phyloP scores from a whole-genome alignment of 1,140 invertebrate genomes.

The Stenopsyche tienmushanensis region DNA sequence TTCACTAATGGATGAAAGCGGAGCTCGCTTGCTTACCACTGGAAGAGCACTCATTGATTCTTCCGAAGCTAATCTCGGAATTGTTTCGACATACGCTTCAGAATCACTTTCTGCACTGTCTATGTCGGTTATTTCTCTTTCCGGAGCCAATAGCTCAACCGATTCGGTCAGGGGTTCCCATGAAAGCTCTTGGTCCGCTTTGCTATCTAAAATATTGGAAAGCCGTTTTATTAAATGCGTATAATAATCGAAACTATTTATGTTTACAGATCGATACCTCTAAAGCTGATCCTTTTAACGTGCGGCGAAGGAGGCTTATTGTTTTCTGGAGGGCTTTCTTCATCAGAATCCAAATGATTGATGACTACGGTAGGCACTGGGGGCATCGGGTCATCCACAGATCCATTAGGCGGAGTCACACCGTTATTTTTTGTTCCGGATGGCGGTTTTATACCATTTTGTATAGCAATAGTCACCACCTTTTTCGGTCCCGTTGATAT shows the following conservation, averaged over 20 bases:
- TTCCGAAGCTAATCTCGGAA: slow-evolving; percentile 41
- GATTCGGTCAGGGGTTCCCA: slow-evolving; percentile 56
- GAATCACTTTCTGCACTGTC: slow-evolving; percentile 54
- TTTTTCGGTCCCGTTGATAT: slow-evolving; percentile 44
- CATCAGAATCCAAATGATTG: slow-evolving; percentile 18
- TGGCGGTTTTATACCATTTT: slow-evolving; percentile 38
- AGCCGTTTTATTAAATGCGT: background rate
- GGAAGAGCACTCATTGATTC: slow-evolving; percentile 42
- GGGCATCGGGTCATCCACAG: background rate
- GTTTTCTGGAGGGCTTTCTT: slow-evolving; percentile 27
- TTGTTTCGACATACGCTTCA: slow-evolving; percentile 42
- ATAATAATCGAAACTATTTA: background rate
- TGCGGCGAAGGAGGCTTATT: slow-evolving; percentile 34
- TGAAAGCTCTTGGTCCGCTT: slow-evolving; percentile 52
- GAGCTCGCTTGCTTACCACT: slow-evolving; percentile 48
- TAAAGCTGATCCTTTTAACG: slow-evolving; percentile 44
- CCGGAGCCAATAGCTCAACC: slow-evolving; percentile 54
- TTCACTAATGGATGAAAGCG: slow-evolving; percentile 49
- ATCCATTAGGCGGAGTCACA: slow-evolving; percentile 25
- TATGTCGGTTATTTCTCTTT: slow-evolving; percentile 56
- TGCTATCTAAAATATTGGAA: slow-evolving; percentile 44
- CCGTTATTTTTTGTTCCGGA: slow-evolving; percentile 26
- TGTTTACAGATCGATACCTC: slow-evolving; percentile 40
- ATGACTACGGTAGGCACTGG: slow-evolving; percentile 26
- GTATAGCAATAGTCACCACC: slow-evolving; percentile 29